These are phyloP conservation scores for Diplazon laetatorius DNA, from an alignment of 2,888 invertebrate genomes.

Conservation along the genomic window DNA sequence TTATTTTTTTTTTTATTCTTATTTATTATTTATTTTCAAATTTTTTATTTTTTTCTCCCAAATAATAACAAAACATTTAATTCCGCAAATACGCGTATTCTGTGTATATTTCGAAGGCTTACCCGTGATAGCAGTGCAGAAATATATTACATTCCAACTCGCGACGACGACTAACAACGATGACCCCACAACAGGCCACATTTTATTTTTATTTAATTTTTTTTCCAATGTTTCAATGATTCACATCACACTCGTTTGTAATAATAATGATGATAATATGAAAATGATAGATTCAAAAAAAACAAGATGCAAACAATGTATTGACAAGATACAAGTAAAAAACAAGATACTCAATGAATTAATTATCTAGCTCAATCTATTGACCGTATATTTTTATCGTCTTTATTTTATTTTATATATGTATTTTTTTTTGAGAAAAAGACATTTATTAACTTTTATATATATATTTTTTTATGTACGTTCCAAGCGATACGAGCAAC, in stretches of 20 bases:
- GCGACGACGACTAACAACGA: constrained; percentile 18
- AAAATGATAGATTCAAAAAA: no score
- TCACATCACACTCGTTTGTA: neutral
- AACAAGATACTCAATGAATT: no score
- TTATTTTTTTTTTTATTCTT: neutral
- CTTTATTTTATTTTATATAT: no score
- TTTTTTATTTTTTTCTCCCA: no score
- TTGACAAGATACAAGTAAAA: no score
- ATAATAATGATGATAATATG: neutral
- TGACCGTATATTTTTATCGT: no score
- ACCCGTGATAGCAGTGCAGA: constrained; percentile 25
- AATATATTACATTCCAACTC: constrained; percentile 12
- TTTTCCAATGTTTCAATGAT: neutral
- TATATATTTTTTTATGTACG: constrained; percentile 18
- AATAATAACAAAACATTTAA: neutral
- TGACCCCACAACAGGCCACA: constrained; percentile 30
- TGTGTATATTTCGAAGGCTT: neutral
- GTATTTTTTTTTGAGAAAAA: neutral
- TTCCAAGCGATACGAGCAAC: constrained; percentile 66
- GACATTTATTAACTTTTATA: constrained; percentile 1
- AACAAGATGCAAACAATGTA: no score
- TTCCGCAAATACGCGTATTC: no score
- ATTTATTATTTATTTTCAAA: no score
- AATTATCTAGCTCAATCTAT: no score
- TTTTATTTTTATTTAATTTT: neutral